Percentiles rank a stretch among this genome's conserved stretches.
Conservation (phyloP, 2,888 invertebrate species). For the Orthonychiurus folsomi region DNA sequence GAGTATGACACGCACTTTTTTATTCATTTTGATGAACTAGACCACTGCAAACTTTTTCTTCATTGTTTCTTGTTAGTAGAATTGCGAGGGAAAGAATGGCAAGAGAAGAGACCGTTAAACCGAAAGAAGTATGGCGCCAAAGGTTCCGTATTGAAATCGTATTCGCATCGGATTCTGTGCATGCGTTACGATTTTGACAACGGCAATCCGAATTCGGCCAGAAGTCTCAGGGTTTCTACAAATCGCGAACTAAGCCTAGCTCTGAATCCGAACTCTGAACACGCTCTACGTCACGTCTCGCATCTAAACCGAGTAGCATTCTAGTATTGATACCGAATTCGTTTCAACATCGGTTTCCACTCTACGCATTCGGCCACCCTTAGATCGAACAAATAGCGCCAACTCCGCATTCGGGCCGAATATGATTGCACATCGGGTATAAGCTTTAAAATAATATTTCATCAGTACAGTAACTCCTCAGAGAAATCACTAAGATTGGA, state of each 20-base stretch:
- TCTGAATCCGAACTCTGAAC: background rate
- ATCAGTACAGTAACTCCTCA: no score
- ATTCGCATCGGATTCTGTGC: background rate
- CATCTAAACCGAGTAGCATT: background rate
- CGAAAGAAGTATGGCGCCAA: no score
- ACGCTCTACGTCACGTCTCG: background rate
- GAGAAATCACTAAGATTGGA: no score
- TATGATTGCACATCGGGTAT: background rate
- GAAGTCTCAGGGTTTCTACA: background rate
- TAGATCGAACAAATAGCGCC: background rate
- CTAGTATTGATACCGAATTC: background rate
- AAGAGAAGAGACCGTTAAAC: no score
- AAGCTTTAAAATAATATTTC: no score
- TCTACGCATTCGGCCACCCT: background rate
- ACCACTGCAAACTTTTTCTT: background rate
- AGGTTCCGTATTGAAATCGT: no score
- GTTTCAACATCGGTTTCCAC: background rate
- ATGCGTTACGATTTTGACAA: background rate
- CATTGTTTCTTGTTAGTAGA: background rate
- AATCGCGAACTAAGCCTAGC: background rate
- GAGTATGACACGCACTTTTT: background rate
- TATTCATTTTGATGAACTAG: background rate
- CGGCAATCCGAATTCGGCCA: background rate
- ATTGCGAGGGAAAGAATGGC: background rate
- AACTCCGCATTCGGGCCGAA: background rate